Evolutionary conservation across 2,888 invertebrate genomes (phyloP).

Genomic region (Troides helena): DNA sequence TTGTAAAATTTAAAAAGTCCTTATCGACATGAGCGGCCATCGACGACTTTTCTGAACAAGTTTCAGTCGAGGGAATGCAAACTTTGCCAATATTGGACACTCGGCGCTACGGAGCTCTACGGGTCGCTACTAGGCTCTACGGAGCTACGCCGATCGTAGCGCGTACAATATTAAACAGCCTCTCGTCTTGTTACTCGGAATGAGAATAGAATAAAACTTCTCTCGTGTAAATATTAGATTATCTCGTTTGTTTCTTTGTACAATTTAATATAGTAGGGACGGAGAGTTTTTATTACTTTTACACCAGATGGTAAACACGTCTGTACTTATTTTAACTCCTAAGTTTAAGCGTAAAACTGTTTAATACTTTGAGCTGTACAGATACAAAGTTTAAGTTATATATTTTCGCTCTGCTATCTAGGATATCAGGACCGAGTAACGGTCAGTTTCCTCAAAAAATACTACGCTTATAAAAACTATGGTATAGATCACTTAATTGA

Average conservation of each 20-base stretch:
- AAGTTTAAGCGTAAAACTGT: too few relatives aligned
- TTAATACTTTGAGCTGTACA: too few relatives aligned
- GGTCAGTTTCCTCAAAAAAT: too few relatives aligned
- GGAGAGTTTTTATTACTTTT: neutral
- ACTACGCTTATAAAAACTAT: too few relatives aligned
- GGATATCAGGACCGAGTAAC: too few relatives aligned
- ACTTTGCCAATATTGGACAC: conserved; percentile 48
- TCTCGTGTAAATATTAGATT: conserved; percentile 15
- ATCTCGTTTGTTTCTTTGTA: conserved; percentile 9
- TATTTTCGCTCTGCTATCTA: too few relatives aligned
- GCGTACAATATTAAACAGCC: conserved; percentile 26
- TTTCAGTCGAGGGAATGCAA: conserved; percentile 35
- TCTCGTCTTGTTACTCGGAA: conserved; percentile 16
- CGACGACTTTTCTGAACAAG: conserved; percentile 38
- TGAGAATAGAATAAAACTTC: conserved; percentile 17
- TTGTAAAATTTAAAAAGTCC: conserved; percentile 22
- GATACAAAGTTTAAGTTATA: too few relatives aligned
- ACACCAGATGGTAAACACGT: neutral
- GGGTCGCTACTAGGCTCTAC: neutral
- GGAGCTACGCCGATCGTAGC: neutral
- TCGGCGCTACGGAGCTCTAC: conserved; percentile 33
- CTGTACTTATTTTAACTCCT: too few relatives aligned
- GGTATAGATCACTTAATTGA: too few relatives aligned
- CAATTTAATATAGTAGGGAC: neutral
- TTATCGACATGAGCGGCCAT: conserved; percentile 5